Conservation (phyloP, 2,888 invertebrate species). For the Taphrorychus bicolor region DNA sequence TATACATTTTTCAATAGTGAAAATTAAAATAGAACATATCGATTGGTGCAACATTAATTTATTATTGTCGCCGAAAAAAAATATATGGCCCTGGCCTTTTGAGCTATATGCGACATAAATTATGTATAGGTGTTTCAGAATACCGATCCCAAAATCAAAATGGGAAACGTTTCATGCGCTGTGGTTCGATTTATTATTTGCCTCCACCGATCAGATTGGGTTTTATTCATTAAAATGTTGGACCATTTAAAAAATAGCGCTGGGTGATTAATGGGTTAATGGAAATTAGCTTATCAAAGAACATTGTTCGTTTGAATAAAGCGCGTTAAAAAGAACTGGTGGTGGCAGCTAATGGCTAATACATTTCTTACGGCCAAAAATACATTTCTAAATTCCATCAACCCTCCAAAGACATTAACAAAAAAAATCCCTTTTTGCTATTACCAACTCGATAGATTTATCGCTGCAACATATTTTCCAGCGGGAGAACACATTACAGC, state of each 20-base stretch:
- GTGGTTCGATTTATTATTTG: not conserved
- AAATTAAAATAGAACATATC: too few species aligned
- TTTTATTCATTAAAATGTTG: not conserved
- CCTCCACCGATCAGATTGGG: not conserved
- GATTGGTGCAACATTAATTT: too few species aligned
- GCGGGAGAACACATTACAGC: not conserved
- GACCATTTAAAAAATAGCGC: not conserved
- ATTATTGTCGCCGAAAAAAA: not conserved
- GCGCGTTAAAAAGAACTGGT: not conserved
- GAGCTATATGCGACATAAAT: not conserved
- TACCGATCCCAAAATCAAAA: not conserved
- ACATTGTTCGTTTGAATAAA: not conserved
- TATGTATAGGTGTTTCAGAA: not conserved
- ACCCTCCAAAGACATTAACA: not conserved
- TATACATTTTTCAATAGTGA: not conserved
- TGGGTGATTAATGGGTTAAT: not conserved
- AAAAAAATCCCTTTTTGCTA: not conserved
- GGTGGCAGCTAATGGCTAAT: not conserved
- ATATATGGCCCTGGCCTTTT: not conserved
- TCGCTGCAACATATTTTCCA: not conserved
- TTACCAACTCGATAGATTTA: not conserved
- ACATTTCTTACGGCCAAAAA: too few species aligned
- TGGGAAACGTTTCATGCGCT: not conserved
- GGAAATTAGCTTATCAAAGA: not conserved
- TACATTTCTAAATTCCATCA: not conserved